Conservation (phyloP, 2,888 invertebrate genomes). For the Sphaerophoria taeniata region DNA sequence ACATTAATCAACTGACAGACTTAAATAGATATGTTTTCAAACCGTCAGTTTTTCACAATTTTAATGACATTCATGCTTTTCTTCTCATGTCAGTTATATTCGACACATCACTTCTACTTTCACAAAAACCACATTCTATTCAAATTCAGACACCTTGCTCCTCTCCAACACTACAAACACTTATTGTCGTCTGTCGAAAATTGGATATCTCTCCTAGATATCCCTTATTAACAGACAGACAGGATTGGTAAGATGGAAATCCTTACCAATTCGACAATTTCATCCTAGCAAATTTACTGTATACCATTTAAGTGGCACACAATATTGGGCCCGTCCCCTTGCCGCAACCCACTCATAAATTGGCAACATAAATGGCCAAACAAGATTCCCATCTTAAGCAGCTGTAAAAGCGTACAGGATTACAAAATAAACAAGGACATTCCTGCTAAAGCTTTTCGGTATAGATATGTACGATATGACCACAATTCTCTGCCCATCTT, state of each 20-base stretch:
- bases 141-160: constrained; percentile 14
- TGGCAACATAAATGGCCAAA: constrained; percentile 66
- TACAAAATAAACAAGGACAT: constrained; percentile 64
- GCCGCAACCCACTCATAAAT: constrained; percentile 51
- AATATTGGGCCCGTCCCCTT: constrained; percentile 14
- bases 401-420: constrained; percentile 65
- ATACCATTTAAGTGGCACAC: constrained; percentile 45
- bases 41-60: too few species aligned
- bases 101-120: too few species aligned
- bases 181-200: constrained; percentile 4
- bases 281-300: constrained; percentile 49
- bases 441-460: not conserved
- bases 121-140: constrained; percentile 11
- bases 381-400: constrained; percentile 73
- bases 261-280: constrained; percentile 49
- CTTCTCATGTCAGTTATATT: too few species aligned
- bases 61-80: too few species aligned
- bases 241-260: not conserved
- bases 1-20: too few species aligned
- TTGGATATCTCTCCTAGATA: not conserved
- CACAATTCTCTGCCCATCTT: constrained; percentile 18
- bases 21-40: too few species aligned
- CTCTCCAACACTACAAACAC: not conserved
- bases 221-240: not conserved
- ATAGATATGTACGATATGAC: not conserved